Base-by-base conservation (phyloP, 2,113 vertebrate species). In the Gambusia affinis region DNA sequence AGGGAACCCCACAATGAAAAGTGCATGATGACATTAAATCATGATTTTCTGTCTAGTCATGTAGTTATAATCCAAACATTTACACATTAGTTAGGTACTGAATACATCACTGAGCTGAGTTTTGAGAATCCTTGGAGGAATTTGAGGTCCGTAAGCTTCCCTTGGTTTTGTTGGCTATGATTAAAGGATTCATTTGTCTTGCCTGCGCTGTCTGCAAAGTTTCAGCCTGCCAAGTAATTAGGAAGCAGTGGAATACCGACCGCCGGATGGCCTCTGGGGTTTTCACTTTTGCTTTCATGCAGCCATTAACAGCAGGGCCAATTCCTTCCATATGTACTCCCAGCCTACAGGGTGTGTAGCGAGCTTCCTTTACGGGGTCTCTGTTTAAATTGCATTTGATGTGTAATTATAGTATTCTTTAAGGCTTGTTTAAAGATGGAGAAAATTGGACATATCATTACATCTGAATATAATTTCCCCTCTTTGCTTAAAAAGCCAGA, bases 171-270 rank as follows among this genome's bases (percentile, higher is more conserved):
- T 83, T 75, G 86, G 39, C 69, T 71, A 35, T 78, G 83, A 92
- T 89, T 87, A 88, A 80, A 82, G 76, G 72, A 71, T 79, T 87
- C 67, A 73, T 92, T 90, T 75, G 75, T 85, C 81, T 86, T 3
- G 33, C 74, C 61, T 62, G 30, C 68, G 79, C 77, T 10, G 76
- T 83, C 87, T 91, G 87, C 72, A 78, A 72, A 85, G 77, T 82
- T 80, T 90, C 89, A 88, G 73, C 78, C 76, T 77, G 47, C 67
- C 67, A 65, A 80, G 78, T 89, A 84, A 91, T 92, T 86, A 90
- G 70, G 68, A 78, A 81, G 70, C 86, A 17, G 62, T 42, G 76
- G 47, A 77, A 70, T 73, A 85, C 63, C 19, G 54, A 70, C 70
- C 6, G 35, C 79, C 70, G 60, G 30, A 76, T 30, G 47, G 69